These are phyloP conservation scores for Gryon sp. DNA, from an alignment of 1,140 invertebrate species.

Conservation along the genomic window DNA sequence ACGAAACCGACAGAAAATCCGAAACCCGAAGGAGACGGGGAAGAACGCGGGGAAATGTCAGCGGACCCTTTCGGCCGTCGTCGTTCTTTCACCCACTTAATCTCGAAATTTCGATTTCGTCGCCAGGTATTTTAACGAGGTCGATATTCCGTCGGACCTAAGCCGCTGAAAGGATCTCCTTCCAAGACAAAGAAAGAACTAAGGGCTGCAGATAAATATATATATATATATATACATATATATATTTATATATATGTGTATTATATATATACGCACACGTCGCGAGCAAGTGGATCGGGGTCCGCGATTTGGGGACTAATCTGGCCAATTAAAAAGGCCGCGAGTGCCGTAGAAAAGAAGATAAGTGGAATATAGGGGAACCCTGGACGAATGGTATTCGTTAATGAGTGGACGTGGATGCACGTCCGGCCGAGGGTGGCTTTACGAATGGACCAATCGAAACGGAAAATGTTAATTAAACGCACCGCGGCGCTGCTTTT, in stretches of 20 bases:
- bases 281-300: constrained; percentile 57
- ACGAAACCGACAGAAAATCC: constrained; percentile 42
- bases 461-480: constrained; percentile 80
- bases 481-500: constrained; percentile 61
- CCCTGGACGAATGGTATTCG: constrained; percentile 75
- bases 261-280: constrained; percentile 51
- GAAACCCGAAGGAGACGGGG: constrained; percentile 17
- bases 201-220: constrained; percentile 35
- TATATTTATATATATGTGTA: too few species aligned
- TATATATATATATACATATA: too few species aligned
- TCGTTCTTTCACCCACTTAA: constrained; percentile 71
- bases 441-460: constrained; percentile 69
- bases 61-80: constrained; percentile 48
- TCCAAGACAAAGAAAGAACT: constrained; percentile 37
- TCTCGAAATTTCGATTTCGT: constrained; percentile 79
- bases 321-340: constrained; percentile 77
- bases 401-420: constrained; percentile 75
- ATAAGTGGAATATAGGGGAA: constrained; percentile 62
- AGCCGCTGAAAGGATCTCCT: constrained; percentile 44
- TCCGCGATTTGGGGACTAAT: constrained; percentile 75
- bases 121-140: constrained; percentile 79
- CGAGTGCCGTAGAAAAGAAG: constrained; percentile 59
- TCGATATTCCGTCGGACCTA: constrained; percentile 69
- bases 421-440: constrained; percentile 53
- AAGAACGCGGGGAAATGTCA: constrained; percentile 32